Percentiles rank a stretch among this genome's conserved stretches.
Conservation (phyloP, 2,888 invertebrate species). For the Xestia ashworthii region DNA sequence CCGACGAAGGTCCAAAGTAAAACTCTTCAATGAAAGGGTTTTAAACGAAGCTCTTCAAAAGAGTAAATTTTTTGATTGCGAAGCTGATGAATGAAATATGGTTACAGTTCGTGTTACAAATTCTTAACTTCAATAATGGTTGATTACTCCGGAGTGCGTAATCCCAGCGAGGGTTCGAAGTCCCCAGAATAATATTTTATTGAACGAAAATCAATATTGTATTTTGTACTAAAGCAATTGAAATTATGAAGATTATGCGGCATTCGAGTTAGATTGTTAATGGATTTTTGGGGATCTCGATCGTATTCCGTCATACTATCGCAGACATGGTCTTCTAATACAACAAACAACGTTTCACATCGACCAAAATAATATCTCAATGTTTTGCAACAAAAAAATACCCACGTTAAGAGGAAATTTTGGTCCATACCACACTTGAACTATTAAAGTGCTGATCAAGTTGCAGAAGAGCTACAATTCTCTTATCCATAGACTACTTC, state of each 20-base stretch:
- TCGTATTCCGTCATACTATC: background rate
- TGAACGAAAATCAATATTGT: slow-evolving; percentile 58
- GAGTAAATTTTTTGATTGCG: slow-evolving; percentile 39
- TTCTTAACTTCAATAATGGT: slow-evolving; percentile 57
- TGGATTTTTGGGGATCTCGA: background rate
- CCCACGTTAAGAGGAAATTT: background rate
- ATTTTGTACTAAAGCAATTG: slow-evolving; percentile 34
- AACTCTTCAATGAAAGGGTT: slow-evolving; percentile 39
- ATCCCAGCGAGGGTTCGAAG: slow-evolving; percentile 47
- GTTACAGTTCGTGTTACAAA: slow-evolving; percentile 52
- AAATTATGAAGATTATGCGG: slow-evolving; percentile 30
- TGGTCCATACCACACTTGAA: background rate
- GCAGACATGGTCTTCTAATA: background rate
- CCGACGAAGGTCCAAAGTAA: slow-evolving; percentile 21
- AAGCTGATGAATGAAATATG: slow-evolving; percentile 57
- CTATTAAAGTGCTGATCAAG: background rate
- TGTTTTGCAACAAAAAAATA: background rate
- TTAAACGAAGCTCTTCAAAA: slow-evolving; percentile 24
- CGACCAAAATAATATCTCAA: background rate
- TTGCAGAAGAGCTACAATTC: background rate
- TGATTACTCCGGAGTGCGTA: slow-evolving; percentile 58
- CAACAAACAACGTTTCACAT: background rate
- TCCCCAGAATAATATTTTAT: slow-evolving; percentile 51
- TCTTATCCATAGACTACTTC: background rate
- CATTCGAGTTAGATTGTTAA: slow-evolving; percentile 19